Evolutionary conservation across 2,797 vertebrate genomes (phyloP), one percentile per base, ranked within the genome.

Genomic region (Jordanella pulchra): DNA sequence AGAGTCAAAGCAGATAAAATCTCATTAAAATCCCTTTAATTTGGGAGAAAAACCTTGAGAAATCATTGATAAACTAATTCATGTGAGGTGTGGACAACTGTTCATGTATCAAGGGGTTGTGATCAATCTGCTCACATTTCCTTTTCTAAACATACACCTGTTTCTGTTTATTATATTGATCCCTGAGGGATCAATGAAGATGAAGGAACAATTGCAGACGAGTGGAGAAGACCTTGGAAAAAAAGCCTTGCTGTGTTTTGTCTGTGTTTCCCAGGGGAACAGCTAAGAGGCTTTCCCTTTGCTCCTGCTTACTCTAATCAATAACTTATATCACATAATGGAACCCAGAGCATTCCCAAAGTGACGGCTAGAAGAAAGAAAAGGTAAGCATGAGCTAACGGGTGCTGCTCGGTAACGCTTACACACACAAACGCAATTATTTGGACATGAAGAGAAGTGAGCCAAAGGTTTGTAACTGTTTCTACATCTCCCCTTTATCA

Each of bases 111-210:
- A 2, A 27, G 2, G 13, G 48, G 67, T 71, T 53, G 72, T 88
- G 87, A 86, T 87, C 83, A 88, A 88, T 89, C 71, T 53, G 71
- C 44, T 50, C 67, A 77, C 9, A 32, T 67, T 80, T 84, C 75
- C 84, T 60, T 63, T 56, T 65, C 73, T 55, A 79, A 85, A 84
- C 68, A 63, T 86, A 86, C 89, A 91, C 82, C 85, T 88, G 85
- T 88, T 90, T 77, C 79, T 66, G 15, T 87, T 85, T 83, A 89
- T 85, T 81, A 77, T 72, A 86, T 82, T 76, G 84, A 89, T 90
- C 83, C 73, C 50, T 55, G 65, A 69, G n/a, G 18, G 70, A 91
- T 92, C 90, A 69, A 85, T 90, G 77, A 55, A 82, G 71, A 74
- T 77, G 1, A 48, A 78, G 83, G 79, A 89, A 81, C 79, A 83